Base-by-base conservation (phyloP, 2,113 vertebrate species). In the Carassius carassius region DNA sequence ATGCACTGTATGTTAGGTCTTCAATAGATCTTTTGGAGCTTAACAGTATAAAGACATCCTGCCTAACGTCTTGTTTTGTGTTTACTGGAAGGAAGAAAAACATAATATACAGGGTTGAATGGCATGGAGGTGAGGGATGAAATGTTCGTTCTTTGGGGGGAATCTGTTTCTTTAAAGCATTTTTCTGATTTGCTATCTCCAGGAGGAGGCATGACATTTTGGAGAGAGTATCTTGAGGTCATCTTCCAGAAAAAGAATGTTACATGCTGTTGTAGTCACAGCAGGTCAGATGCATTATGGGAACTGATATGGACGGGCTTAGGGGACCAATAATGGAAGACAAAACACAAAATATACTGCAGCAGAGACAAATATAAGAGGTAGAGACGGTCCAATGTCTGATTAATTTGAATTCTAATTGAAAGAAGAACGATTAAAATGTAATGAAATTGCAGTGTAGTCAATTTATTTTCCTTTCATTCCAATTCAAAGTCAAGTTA, bases 181-280 rank as follows among this genome's bases (percentile, higher is more conserved):
- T 41, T 41, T 1, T 41, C 7, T 41, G 8, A 41, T 41, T 7
- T 41, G 41, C 65, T 23, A 16, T 78, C 76, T 37, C 76, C 54
- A 35, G 32, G 76, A 78, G 76, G 51, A 62, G 76, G 35, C 6
- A 41, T 80, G 60, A 12, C 76, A 78, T 60, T 78, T 78, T 60
- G 17, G 51, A 80, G 78, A 65, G 6, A n/a, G 35, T 65, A 62
- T 21, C 2, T 1, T 21, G 2, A 60, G 56, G 49, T 54, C 74
- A 56, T 62, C 54, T 47, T 67, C 62, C n/a, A 60, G 44, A 23
- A 81, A 67, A 81, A 67, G 9, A 67, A 81, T 49, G 70, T 47
- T 76, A 29, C 19, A 58, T 78, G 54, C 76, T 41, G 54, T 32
- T 41, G 21, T 23, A 58, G 54, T 41, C 54, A 82, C 80, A 82